Percentiles rank a stretch among this genome's conserved stretches.
Conservation (phyloP, 2,113 vertebrate genomes). For the Buteo buteo region DNA sequence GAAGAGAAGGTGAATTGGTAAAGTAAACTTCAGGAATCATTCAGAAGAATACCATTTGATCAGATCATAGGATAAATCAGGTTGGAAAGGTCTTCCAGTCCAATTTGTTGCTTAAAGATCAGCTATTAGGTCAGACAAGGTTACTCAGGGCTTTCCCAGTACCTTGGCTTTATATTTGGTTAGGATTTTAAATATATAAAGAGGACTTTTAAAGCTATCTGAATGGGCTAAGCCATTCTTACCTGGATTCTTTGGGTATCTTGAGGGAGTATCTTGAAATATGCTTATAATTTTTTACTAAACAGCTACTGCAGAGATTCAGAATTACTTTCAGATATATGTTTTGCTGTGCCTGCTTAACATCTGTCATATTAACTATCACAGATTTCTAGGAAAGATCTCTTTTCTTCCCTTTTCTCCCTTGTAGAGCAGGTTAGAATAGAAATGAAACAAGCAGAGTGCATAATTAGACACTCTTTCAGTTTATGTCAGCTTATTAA, state of each 20-base stretch:
- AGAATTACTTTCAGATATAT: background rate
- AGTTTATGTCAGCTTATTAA: background rate
- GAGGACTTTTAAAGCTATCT: background rate
- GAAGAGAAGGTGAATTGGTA: background rate
- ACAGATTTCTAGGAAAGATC: background rate
- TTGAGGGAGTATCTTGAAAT: background rate
- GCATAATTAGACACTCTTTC: background rate
- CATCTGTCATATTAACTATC: background rate
- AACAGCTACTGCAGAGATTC: background rate
- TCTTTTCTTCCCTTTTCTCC: background rate
- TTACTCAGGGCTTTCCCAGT: background rate
- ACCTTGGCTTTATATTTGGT: background rate
- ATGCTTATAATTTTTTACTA: background rate
- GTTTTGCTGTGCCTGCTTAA: background rate
- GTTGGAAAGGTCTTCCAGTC: background rate
- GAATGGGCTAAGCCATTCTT: background rate
- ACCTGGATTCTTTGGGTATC: background rate
- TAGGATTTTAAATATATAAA: background rate
- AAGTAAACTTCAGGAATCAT: background rate
- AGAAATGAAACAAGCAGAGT: background rate
- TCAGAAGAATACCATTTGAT: background rate
- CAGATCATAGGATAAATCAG: background rate
- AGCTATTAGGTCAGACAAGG: background rate
- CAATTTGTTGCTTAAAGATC: background rate
- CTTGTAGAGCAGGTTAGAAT: background rate